These are phyloP conservation scores for Ptilonorhynchus violaceus DNA, from an alignment of 2,113 vertebrate genomes.

Conservation along the genomic window DNA sequence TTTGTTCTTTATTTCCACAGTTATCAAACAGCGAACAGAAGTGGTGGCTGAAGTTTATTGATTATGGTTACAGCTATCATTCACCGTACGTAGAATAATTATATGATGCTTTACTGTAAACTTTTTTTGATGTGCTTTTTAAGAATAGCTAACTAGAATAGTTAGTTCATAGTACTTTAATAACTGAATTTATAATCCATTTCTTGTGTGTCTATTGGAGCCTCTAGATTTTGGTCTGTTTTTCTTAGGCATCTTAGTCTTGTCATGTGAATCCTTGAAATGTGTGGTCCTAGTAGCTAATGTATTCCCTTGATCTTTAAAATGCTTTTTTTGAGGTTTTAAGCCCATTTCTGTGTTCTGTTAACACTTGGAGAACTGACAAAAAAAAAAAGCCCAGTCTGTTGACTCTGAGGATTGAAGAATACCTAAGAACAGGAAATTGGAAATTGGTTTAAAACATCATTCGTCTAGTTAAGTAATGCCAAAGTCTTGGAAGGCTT, in stretches of 20 bases:
- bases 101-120: neutral
- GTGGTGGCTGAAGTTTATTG: constrained; percentile 78
- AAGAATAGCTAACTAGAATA: neutral
- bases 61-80: constrained; percentile 26
- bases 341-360: neutral
- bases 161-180: neutral
- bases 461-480: neutral
- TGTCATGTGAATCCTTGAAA: neutral
- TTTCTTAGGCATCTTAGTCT: neutral
- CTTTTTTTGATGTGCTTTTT: neutral
- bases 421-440: neutral
- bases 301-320: neutral
- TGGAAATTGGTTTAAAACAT: neutral
- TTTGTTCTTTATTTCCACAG: constrained; percentile 55
- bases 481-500: neutral
- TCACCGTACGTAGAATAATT: constrained; percentile 60
- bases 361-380: neutral
- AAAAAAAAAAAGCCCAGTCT: neutral
- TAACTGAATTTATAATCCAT: neutral
- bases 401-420: neutral
- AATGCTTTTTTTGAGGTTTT: neutral
- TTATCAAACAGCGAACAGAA: constrained; percentile 63
- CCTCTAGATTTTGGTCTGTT: neutral
- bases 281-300: neutral
- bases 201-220: neutral